Evolutionary conservation across 2,797 vertebrate species (phyloP).

Genomic region (Neoniphon sammara): DNA sequence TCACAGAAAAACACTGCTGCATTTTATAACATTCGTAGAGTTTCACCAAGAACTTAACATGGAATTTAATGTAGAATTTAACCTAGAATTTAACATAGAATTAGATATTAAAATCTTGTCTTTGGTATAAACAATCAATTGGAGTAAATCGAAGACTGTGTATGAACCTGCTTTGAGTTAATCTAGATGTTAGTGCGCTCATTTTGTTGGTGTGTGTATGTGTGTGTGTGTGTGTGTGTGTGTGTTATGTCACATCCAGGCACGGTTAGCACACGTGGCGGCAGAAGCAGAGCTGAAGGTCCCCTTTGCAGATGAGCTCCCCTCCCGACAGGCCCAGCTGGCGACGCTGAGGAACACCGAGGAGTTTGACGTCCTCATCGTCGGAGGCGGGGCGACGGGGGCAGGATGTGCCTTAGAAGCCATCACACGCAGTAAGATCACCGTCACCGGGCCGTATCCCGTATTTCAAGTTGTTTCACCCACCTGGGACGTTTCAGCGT

Average conservation of each 20-base stretch:
- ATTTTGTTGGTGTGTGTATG: neutral
- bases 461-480: neutral
- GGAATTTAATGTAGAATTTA: conserved; percentile 20
- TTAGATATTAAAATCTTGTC: neutral
- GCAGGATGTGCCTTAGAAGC: conserved; percentile 95
- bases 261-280: conserved; percentile 82
- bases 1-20: conserved; percentile 56
- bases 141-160: neutral
- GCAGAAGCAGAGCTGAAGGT: conserved; percentile 82
- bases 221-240: conserved; percentile 13
- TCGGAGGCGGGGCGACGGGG: conserved; percentile 96
- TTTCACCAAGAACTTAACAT: neutral
- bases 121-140: no score
- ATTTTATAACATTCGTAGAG: neutral
- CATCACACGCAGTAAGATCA: conserved; percentile 89
- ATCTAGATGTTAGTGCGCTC: neutral
- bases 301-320: conserved; percentile 80
- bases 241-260: conserved; percentile 71
- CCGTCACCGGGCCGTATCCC: neutral
- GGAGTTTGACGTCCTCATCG: conserved; percentile 93
- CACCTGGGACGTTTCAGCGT: neutral
- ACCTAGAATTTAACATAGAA: neutral
- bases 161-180: neutral
- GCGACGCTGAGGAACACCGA: conserved; percentile 73
- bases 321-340: conserved; percentile 87